Conservation (phyloP, 2,888 invertebrate species). For the Lepetodrilus schrolli region DNA sequence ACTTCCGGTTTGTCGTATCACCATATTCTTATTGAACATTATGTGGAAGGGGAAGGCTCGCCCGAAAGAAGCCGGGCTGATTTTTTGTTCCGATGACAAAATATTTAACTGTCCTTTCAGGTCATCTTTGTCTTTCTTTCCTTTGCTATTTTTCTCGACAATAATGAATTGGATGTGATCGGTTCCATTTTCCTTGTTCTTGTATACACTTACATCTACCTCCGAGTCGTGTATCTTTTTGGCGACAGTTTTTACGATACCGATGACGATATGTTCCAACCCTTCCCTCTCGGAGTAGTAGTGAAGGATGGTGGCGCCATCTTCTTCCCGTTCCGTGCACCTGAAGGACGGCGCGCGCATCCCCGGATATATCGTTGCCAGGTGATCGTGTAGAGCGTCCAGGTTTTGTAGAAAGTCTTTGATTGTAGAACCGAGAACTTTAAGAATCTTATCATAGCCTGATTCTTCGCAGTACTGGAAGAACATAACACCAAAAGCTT, state of each 20-base stretch:
- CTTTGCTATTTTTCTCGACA: slow-evolving; percentile 48
- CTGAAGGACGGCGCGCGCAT: slow-evolving; percentile 87
- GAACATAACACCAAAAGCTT: slow-evolving; percentile 71
- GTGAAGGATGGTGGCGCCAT: slow-evolving; percentile 81
- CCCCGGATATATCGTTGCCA: slow-evolving; percentile 88
- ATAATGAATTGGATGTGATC: slow-evolving; percentile 82
- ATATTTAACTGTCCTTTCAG: slow-evolving; percentile 41
- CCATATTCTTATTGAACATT: slow-evolving; percentile 92
- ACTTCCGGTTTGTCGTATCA: slow-evolving; percentile 91
- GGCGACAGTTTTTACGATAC: slow-evolving; percentile 98
- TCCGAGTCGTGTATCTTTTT: slow-evolving; percentile 87
- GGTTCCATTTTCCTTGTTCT: slow-evolving; percentile 91
- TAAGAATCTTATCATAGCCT: slow-evolving; percentile 95
- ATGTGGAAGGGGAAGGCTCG: slow-evolving; percentile 96
- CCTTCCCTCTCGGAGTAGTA: slow-evolving; percentile 98
- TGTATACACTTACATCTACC: slow-evolving; percentile 87
- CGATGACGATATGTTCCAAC: slow-evolving; percentile 96
- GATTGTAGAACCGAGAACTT: slow-evolving; percentile 94
- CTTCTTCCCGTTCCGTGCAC: slow-evolving; percentile 77
- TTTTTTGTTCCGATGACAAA: slow-evolving; percentile 56
- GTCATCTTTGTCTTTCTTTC: slow-evolving; percentile 27
- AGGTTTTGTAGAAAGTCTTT: slow-evolving; percentile 95
- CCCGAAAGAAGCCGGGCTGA: slow-evolving; percentile 70
- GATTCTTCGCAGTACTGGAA: slow-evolving; percentile 76
- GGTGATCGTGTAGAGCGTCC: slow-evolving; percentile 95